Evolutionary conservation across 2,113 vertebrate genomes (phyloP).

Genomic region (Cebus imitator): DNA sequence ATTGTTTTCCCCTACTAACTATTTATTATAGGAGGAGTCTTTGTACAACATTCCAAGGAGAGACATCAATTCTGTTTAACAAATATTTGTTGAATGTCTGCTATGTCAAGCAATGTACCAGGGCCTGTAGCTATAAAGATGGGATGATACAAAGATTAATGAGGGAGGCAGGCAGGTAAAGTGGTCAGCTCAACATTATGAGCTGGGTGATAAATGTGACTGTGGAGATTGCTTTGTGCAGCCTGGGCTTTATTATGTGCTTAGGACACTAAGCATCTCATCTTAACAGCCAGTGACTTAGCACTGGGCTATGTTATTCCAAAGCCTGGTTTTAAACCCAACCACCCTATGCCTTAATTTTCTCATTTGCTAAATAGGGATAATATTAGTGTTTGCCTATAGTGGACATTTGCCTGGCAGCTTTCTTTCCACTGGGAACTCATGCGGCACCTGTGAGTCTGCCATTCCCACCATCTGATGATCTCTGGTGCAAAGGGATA

Average conservation of each 20-base stretch:
- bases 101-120: not conserved
- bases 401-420: not conserved
- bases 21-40: not conserved
- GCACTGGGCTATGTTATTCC: not conserved
- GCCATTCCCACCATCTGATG: not conserved
- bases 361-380: not conserved
- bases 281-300: not conserved
- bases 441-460: not conserved
- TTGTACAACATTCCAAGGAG: not conserved
- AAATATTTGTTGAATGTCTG: not conserved
- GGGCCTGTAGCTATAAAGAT: not conserved
- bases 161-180: no score
- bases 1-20: not conserved
- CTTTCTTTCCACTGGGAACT: not conserved
- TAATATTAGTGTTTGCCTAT: not conserved
- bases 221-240: not conserved
- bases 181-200: accelerated
- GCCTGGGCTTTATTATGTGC: not conserved
- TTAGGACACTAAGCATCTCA: not conserved
- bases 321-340: not conserved
- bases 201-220: not conserved
- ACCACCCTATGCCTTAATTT: not conserved
- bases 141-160: not conserved
- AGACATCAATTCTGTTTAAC: not conserved
- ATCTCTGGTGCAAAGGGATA: not conserved